phyloP scores from a whole-genome alignment of 2,113 vertebrate genomes.

The Hirundichthys speculiger region DNA sequence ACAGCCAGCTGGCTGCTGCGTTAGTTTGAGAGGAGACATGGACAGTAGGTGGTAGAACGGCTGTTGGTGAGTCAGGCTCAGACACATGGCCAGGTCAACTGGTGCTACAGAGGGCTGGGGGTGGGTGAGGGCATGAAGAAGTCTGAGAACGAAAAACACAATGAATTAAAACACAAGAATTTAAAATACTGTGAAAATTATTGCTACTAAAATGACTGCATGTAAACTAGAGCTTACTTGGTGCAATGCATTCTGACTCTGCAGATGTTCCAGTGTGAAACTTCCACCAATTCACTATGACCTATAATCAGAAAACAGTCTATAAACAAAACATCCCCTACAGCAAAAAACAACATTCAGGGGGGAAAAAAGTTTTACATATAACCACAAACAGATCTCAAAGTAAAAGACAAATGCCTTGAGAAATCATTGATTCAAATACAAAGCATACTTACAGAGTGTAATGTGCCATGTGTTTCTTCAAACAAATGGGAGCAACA shows the following conservation, averaged over 20 bases:
- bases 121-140: conserved; percentile 54
- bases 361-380: not conserved
- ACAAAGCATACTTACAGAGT: conserved; percentile 46
- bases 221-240: conserved; percentile 45
- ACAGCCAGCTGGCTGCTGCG: not conserved
- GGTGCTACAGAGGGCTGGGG: conserved; percentile 50
- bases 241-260: conserved; percentile 52
- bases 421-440: not conserved
- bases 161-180: conserved; percentile 3
- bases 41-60: conserved; percentile 53
- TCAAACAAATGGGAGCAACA: not conserved
- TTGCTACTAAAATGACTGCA: not conserved
- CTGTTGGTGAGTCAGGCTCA: conserved; percentile 67
- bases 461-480: not conserved
- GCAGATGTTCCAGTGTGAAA: not conserved
- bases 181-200: not conserved
- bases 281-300: not conserved
- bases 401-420: not conserved
- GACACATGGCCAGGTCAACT: conserved; percentile 68
- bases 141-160: conserved; percentile 51
- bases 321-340: not conserved
- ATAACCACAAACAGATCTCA: not conserved
- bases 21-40: conserved; percentile 24
- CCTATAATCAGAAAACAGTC: conserved; percentile 7
- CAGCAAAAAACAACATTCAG: not conserved